Evolutionary conservation across 2,797 vertebrate species (phyloP), one percentile per base, ranked within the genome.

Genomic region (Antrozous pallidus): DNA sequence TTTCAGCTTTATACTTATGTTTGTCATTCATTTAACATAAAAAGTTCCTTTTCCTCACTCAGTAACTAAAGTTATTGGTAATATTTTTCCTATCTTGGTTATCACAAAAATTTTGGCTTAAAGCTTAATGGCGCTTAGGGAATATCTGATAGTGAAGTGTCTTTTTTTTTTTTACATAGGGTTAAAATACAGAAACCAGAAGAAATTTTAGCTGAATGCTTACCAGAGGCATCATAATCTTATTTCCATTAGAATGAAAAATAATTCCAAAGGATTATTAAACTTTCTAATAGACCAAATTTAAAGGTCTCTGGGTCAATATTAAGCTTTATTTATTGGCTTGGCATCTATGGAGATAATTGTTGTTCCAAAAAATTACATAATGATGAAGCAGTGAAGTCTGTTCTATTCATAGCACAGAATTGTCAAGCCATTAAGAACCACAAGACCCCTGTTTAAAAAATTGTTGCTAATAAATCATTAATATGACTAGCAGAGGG

Each of bases 181-280:
- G 42, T 61, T 87, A 79, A 78, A 36, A 70, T 26, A 31, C 28
- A 78, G 63, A 89, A 87, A 95, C 17, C 8, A 73, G 31, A 58
- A 94, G 24, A 95, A 75, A 78, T 82, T 83, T 84, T 88, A 78
- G 18, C 65, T 67, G 8, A 84, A 33, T 90, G 38, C 13, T 82
- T 88, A 89, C 16, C 49, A 88, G 38, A 88, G 58, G 45, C 28
- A 65, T 95, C 28, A 79, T 90, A 81, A 90, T 12, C 33, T 73
- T 93, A 85, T 93, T 94, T 47, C 36, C 28, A 73, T 87, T 80
- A 83, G 61, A 96, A 74, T 86, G 65, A 94, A 91, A 65, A 84
- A 82, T 3, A 14, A 83, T 74, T 86, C 56, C 58, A 86, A 80
- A 83, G 18, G 49, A 88, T 75, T 91, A 85, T 88, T 77, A 84